phyloP scores from a whole-genome alignment of 2,888 invertebrate species.

The Syritta pipiens region DNA sequence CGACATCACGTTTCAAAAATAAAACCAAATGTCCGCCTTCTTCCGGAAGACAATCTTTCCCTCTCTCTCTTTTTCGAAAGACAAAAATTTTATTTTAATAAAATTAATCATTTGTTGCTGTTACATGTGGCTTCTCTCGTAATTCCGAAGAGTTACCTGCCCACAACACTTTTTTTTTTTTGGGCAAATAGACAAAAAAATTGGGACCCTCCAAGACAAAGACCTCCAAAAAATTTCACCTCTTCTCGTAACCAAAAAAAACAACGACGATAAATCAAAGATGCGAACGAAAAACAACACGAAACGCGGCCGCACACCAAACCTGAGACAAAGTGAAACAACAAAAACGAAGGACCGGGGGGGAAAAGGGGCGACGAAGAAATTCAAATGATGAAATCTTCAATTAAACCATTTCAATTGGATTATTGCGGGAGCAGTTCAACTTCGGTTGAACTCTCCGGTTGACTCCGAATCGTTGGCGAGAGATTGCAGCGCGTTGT shows the following conservation, averaged over 20 bases:
- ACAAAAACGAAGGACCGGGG: slow-evolving; percentile 34
- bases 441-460: slow-evolving; percentile 66
- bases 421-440: slow-evolving; percentile 69
- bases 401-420: slow-evolving; percentile 69
- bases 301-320: slow-evolving; percentile 7
- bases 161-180: slow-evolving; percentile 22
- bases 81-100: slow-evolving; percentile 36
- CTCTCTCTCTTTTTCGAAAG: neutral
- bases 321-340: slow-evolving; percentile 12
- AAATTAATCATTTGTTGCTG: slow-evolving; percentile 53
- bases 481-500: neutral
- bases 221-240: slow-evolving; percentile 64
- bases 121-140: slow-evolving; percentile 43
- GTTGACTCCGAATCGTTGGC: slow-evolving; percentile 59
- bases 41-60: slow-evolving; percentile 7
- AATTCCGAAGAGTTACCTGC: slow-evolving; percentile 52
- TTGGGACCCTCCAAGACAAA: slow-evolving; percentile 37
- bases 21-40: slow-evolving; percentile 52
- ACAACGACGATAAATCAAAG: slow-evolving; percentile 58
- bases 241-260: slow-evolving; percentile 60
- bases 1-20: slow-evolving; percentile 57
- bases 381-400: slow-evolving; percentile 69
- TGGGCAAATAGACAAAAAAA: slow-evolving; percentile 17
- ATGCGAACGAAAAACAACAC: slow-evolving; percentile 43
- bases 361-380: slow-evolving; percentile 9